Conservation (phyloP, 2,797 vertebrate species). For the Xiphophorus birchmanni region DNA sequence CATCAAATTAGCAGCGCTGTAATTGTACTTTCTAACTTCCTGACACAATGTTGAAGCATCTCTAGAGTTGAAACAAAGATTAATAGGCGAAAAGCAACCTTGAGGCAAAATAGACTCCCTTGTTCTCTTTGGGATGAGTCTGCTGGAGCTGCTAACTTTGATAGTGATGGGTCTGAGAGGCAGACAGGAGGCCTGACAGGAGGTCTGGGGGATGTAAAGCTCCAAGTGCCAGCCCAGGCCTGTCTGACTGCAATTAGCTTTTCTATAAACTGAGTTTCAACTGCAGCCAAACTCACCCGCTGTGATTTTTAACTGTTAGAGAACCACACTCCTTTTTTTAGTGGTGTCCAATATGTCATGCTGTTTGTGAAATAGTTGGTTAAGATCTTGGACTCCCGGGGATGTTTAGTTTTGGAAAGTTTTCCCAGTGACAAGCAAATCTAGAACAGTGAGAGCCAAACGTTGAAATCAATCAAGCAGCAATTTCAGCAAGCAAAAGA, state of each 20-base stretch:
- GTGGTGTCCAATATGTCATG: conserved; percentile 21
- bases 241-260: conserved; percentile 77
- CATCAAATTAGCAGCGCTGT: conserved; percentile 49
- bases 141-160: conserved; percentile 41
- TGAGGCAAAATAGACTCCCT: conserved; percentile 16
- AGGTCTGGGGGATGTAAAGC: conserved; percentile 75
- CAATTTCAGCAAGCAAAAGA: conserved; percentile 8
- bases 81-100: conserved; percentile 38
- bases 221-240: conserved; percentile 70
- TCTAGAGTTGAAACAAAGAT: conserved; percentile 43
- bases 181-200: conserved; percentile 76
- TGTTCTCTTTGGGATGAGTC: conserved; percentile 38
- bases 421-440: neutral
- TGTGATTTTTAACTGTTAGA: conserved; percentile 61
- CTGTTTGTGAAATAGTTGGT: conserved; percentile 32
- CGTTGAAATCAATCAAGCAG: conserved; percentile 14
- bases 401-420: conserved; percentile 12
- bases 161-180: conserved; percentile 60
- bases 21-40: conserved; percentile 61
- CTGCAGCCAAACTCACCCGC: conserved; percentile 62
- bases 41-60: conserved; percentile 42
- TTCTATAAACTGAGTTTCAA: conserved; percentile 70
- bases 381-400: conserved; percentile 25
- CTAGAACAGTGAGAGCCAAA: conserved; percentile 10
- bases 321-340: conserved; percentile 15